Conservation (phyloP, 2,888 invertebrate species). For the Galeruca laticollis region DNA sequence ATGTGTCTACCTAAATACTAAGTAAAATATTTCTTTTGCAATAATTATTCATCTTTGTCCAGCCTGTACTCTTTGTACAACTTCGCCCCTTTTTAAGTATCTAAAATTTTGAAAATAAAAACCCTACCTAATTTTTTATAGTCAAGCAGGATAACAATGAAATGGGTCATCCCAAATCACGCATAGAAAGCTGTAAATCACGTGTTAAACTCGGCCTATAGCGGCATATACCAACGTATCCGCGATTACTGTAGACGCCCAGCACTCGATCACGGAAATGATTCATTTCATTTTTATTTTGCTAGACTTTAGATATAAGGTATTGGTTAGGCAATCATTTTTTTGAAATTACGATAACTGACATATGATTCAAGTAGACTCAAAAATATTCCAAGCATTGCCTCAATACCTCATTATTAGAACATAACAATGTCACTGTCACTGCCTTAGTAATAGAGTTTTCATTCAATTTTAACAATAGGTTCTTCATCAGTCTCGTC, state of each 20-base stretch:
- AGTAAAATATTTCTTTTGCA: slow-evolving; percentile 7
- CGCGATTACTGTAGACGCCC: no score
- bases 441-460: not conserved
- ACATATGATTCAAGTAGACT: no score
- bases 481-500: slow-evolving; percentile 78
- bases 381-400: not conserved
- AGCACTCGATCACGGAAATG: no score
- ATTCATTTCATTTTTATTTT: no score
- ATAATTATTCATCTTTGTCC: slow-evolving; percentile 15
- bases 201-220: no score
- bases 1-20: not conserved
- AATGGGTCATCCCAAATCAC: no score
- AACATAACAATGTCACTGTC: not conserved
- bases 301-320: no score
- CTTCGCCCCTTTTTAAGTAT: slow-evolving; percentile 22
- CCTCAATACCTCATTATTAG: not conserved
- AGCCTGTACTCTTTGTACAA: slow-evolving; percentile 32
- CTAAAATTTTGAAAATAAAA: slow-evolving; percentile 25
- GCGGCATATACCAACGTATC: no score
- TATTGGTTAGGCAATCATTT: no score
- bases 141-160: no score
- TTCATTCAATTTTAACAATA: slow-evolving; percentile 67
- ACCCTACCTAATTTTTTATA: slow-evolving; percentile 15
- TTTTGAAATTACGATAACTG: no score
- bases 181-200: no score